Conservation (phyloP, 1,140 invertebrate genomes). For the Oryzaephilus surinamensis region DNA sequence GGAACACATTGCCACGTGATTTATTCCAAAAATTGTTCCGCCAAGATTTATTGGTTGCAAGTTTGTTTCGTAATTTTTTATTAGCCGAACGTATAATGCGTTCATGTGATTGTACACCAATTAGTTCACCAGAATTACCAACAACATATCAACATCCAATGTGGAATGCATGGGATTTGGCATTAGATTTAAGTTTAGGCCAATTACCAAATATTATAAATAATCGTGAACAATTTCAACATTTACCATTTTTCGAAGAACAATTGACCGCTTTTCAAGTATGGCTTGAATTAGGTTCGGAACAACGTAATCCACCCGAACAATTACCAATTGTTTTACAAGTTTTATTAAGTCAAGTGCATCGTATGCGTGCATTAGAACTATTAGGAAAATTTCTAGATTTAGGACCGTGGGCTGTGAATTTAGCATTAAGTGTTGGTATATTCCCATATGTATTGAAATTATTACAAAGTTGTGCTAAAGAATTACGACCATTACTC, state of each 20-base stretch:
- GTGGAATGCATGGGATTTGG: conserved; percentile 97
- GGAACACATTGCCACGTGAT: conserved; percentile 90
- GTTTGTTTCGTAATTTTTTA: conserved; percentile 94
- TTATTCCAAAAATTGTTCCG: conserved; percentile 95
- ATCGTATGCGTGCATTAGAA: conserved; percentile 88
- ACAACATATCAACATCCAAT: conserved; percentile 82
- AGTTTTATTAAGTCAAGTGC: conserved; percentile 93
- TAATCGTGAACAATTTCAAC: conserved; percentile 52
- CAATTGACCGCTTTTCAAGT: conserved; percentile 98
- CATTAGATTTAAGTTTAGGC: conserved; percentile 83
- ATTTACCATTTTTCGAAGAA: conserved; percentile 93
- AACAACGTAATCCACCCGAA: conserved; percentile 74
- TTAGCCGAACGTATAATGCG: conserved; percentile 93
- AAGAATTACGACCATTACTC: conserved; percentile 82
- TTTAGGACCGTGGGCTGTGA: conserved; percentile 94
- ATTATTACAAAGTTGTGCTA: conserved; percentile 83
- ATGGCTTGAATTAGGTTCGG: conserved; percentile 76
- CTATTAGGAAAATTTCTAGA: conserved; percentile 92
- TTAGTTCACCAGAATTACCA: conserved; percentile 82
- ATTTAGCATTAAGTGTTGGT: conserved; percentile 89
- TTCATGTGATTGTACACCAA: conserved; percentile 91
- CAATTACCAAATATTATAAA: conserved; percentile 74
- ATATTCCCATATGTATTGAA: conserved; percentile 99
- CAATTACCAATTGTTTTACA: conserved; percentile 97
- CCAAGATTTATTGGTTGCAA: conserved; percentile 95